phyloP scores from a whole-genome alignment of 2,797 vertebrate species.

The Ambastaia sidthimunki region DNA sequence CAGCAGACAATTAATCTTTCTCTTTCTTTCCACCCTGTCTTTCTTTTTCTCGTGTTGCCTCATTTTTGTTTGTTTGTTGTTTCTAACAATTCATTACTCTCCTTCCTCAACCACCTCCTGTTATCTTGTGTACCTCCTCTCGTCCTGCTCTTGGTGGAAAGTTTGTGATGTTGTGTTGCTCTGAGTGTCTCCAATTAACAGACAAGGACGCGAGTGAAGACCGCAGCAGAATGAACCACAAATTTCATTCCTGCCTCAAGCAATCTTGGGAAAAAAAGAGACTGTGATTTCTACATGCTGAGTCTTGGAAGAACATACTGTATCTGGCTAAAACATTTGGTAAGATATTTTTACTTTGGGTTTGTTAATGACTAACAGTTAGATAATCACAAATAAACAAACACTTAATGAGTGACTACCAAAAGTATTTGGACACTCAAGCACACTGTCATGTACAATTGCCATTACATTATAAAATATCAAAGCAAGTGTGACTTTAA shows the following conservation, averaged over 20 bases:
- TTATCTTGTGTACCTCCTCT: background rate
- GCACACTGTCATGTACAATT: background rate
- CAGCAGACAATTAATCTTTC: constrained; percentile 63
- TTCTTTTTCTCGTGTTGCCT: background rate
- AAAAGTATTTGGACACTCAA: background rate
- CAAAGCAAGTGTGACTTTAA: no score
- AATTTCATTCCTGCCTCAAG: background rate
- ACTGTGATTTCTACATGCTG: background rate
- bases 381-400: background rate
- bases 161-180: background rate
- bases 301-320: background rate
- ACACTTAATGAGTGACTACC: background rate
- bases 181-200: constrained; percentile 30
- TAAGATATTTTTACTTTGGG: background rate
- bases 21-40: constrained; percentile 28
- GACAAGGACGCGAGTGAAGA: constrained; percentile 2
- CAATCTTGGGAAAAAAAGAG: background rate
- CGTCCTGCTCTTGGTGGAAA: constrained; percentile 2
- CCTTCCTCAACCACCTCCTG: constrained; percentile 1
- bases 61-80: constrained; percentile 24
- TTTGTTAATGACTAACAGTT: background rate
- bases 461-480: background rate
- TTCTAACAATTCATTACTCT: constrained; percentile 7
- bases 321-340: background rate
- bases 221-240: background rate